Base-by-base conservation (phyloP, 2,888 invertebrate species). In the Alsophila aescularia region DNA sequence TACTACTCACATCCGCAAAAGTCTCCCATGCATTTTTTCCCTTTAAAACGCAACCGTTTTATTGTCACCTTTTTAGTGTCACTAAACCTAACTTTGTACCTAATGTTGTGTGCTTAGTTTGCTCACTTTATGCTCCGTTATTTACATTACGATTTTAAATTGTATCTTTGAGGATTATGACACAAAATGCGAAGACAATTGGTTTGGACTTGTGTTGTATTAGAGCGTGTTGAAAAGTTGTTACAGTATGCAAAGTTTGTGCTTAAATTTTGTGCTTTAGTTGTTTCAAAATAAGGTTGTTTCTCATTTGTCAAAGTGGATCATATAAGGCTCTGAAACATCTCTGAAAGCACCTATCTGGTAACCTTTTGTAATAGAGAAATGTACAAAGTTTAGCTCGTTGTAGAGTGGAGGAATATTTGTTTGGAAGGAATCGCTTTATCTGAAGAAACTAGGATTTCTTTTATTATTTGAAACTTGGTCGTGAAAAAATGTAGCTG, bases 1-100 rank as follows among this genome's bases (percentile, higher is more conserved):
- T 52, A 62, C 37, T 42, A 16, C 16, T n/a, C n/a, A n/a, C 24
- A 27, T 54, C 63, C 59, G 42, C 64, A 69, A 72, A 72, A 57
- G 63, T 58, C 52, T 40, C 40, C 52, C 44, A 39, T 53, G 66
- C 66, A 70, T 68, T 73, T n/a, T 75, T 68, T 67, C 64, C 66
- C 62, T 50, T 21, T 43, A 56, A 64, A 69, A 63, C 63, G 60
- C 52, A 63, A 59, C 62, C 62, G 40, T 74, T 75, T 73, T 69
- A 73, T 66, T 68, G 70, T 68, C 60, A 52, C 67, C 67, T 69
- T 73, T 72, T 72, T 66, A 71, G 52, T 65, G 70, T 65, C 64
- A 66, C 69, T 72, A 65, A 58, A 69, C 63, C 59, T 66, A 65
- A 68, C 66, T 75, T 72, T 64, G 67, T 70, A 67, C 64, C 64